Evolutionary conservation across 2,113 vertebrate species (phyloP), one percentile per base, ranked within the genome.

Genomic region (Malaclemys terrapin): DNA sequence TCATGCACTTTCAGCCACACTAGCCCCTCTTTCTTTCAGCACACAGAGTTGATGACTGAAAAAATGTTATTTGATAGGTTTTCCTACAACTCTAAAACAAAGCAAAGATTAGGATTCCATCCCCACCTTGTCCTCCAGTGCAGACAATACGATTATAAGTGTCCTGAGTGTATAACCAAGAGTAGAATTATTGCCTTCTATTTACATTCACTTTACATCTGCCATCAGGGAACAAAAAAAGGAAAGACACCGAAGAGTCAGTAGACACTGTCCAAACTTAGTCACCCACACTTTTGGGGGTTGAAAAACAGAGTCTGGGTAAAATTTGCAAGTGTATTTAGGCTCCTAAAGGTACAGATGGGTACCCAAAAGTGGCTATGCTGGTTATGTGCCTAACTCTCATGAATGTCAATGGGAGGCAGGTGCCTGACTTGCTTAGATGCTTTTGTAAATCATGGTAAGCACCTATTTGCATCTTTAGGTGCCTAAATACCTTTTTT

Each of bases 41-140:
- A 45, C 27, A 31, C 62, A 80, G 27, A 45, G 45, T 56, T 80
- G 72, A 45, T 12, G 49, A 69, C 20, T 85, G 47, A 80, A 49
- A 54, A 78, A 10, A 13, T 84, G 78, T 54, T 80, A 80, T 69
- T 93, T 91, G 75, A 91, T 90, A 65, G 72, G 56, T 87, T 85
- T 80, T 93, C 38, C 92, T 22, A 3, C 82, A 85, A 93, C 94
- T 75, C 52, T 80, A 96, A 95, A 94, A 96, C 91, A 94, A 87
- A 91, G 88, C 53, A 96, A 93, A 95, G 87, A 87, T 95, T 82
- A 95, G 53, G 49, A 24, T 80, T 56, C 75, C 49, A 85, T 57
- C 29, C 49, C 49, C 49, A 31, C 81, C 79, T 92, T 79, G 52
- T 94, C 56, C 69, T 80, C 54, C 87, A 83, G 50, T 54, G 50